These are phyloP conservation scores for Yasuhikotakia modesta DNA, from an alignment of 2,797 vertebrate species.

Conservation along the genomic window DNA sequence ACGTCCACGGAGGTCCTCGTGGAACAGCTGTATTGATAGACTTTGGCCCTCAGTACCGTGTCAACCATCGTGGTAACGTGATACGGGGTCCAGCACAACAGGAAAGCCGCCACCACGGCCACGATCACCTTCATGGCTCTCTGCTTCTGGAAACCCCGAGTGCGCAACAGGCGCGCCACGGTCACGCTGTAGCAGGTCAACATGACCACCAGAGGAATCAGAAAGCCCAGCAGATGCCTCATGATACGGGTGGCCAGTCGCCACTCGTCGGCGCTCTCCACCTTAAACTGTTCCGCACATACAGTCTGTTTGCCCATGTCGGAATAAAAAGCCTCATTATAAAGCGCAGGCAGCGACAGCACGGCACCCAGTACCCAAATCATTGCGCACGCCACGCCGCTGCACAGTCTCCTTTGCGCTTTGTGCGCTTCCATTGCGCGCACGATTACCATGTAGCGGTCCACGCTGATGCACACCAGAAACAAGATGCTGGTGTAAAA, in stretches of 20 bases:
- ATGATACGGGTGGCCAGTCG: slow-evolving; percentile 60
- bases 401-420: slow-evolving; percentile 58
- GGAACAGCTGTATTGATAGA: slow-evolving; percentile 57
- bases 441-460: slow-evolving; percentile 79
- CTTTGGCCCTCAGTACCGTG: slow-evolving; percentile 60
- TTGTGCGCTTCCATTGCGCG: slow-evolving; percentile 57
- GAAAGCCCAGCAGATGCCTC: slow-evolving; percentile 73
- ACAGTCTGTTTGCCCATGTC: accelerated
- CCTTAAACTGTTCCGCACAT: slow-evolving; percentile 62
- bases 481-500: slow-evolving; percentile 83
- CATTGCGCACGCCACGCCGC: slow-evolving; percentile 56
- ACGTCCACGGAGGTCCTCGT: slow-evolving; percentile 41
- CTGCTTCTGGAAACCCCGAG: slow-evolving; percentile 74
- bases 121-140: slow-evolving; percentile 80
- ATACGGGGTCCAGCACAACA: slow-evolving; percentile 77
- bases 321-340: not conserved
- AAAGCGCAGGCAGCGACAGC: slow-evolving; percentile 72
- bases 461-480: slow-evolving; percentile 79
- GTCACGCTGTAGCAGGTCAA: slow-evolving; percentile 73
- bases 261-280: slow-evolving; percentile 60
- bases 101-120: slow-evolving; percentile 72
- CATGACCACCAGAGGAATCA: slow-evolving; percentile 75
- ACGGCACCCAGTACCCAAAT: slow-evolving; percentile 70
- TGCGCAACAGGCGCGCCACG: slow-evolving; percentile 66
- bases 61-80: slow-evolving; percentile 69